Evolutionary conservation across 2,797 vertebrate genomes (phyloP), one percentile per base, ranked within the genome.

Genomic region (Ceryle rudis): DNA sequence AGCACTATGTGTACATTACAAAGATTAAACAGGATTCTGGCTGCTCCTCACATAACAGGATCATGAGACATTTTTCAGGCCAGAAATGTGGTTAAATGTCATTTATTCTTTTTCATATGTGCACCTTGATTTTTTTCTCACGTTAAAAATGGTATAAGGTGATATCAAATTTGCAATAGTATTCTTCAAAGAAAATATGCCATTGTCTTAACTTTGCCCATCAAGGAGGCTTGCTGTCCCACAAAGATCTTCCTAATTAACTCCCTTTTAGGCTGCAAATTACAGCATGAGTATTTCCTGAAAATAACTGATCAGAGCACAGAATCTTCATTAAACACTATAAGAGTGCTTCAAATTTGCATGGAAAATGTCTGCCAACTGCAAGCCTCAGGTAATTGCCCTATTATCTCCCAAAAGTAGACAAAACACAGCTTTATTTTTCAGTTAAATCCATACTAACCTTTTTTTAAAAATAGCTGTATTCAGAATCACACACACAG

Each of bases 401-500:
- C 28, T 44, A 73, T 96, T 95, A 89, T 81, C 42, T 81, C 70
- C 61, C 62, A 13, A 35, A 75, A 89, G 55, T 4, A 90, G 88
- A 90, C 54, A 88, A 96, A 93, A 86, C 51, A 93, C 41, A 69
- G 90, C 62, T 96, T 96, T 88, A 81, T 93, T 90, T 84, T 61
- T 71, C 73, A 61, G 90, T 89, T 72, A 92, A 93, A 90, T 35
- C 51, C 58, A 62, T 10, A 33, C 42, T 23, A 62, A 16, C 7
- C 17, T 62, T 33, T 58, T 58, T 69, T 14, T 33, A 29, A 37
- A 62, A 54, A 20, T 1, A 9, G 8, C 4, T 62, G 20, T 3
- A 54, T 81, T 90, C 62, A 66, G 58, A 71, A 42, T 54, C 49
- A 75, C 42, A 29, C 22, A 69, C 73, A 66, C 66, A 72, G 62